Evolutionary conservation across 2,888 invertebrate genomes (phyloP).

Genomic region (Empis stercorea): DNA sequence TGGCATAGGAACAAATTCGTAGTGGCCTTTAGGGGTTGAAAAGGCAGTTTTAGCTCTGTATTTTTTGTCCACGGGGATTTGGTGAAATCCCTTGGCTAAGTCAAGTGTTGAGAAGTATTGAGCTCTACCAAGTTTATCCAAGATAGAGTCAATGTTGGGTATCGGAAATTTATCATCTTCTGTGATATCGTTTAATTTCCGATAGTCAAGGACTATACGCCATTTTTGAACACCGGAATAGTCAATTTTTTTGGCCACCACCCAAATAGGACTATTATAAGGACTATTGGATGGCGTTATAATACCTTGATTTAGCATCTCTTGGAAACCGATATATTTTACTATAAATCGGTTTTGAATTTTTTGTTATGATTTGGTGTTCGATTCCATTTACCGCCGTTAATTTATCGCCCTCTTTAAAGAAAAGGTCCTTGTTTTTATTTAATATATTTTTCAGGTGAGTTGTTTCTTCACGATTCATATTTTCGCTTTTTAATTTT

Average conservation of each 20-base stretch:
- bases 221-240: slow-evolving; percentile 5
- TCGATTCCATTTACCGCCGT: neutral
- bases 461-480: slow-evolving; percentile 4
- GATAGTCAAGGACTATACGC: slow-evolving; percentile 8
- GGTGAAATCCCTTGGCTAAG: slow-evolving; percentile 9
- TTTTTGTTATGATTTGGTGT: neutral
- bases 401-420: slow-evolving; percentile 2
- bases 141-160: no score
- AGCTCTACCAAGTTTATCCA: no score
- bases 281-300: no score
- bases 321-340: neutral
- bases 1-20: no score
- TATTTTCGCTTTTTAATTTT: slow-evolving; percentile 4
- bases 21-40: no score
- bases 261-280: no score
- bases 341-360: neutral
- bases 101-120: slow-evolving; percentile 4
- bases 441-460: neutral
- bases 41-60: no score
- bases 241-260: slow-evolving; percentile 5
- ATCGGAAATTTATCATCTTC: no score
- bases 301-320: slow-evolving; percentile 6
- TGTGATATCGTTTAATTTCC: no score
- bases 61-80: slow-evolving; percentile 6
- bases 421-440: slow-evolving; percentile 4